These are phyloP conservation scores for Microchrysa polita DNA, from an alignment of 2,888 invertebrate genomes.

Conservation along the genomic window DNA sequence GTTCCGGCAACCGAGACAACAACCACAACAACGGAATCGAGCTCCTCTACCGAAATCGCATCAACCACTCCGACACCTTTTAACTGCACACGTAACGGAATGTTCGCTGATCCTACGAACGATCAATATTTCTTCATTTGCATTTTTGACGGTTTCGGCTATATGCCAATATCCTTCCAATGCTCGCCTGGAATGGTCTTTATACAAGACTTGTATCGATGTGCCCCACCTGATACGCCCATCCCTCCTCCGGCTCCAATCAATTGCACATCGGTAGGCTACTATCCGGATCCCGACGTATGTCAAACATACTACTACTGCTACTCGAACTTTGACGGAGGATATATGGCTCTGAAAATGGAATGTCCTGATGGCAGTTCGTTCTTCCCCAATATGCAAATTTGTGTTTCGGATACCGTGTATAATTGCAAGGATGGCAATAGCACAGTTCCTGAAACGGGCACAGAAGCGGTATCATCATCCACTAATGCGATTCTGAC, in stretches of 20 bases:
- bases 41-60: not conserved
- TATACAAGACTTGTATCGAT: constrained; percentile 9
- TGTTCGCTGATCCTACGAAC: constrained; percentile 14
- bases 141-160: constrained; percentile 17
- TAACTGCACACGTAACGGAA: constrained; percentile 6
- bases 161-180: not conserved
- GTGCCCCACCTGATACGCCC: constrained; percentile 12
- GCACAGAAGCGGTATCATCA: not conserved
- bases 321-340: constrained; percentile 23
- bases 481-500: not conserved
- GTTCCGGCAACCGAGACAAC: not conserved
- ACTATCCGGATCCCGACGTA: not conserved
- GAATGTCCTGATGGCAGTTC: constrained; percentile 7
- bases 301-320: constrained; percentile 31
- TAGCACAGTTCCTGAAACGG: not conserved
- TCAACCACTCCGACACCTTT: constrained; percentile 17
- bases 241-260: constrained; percentile 7
- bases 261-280: constrained; percentile 5
- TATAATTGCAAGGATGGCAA: not conserved
- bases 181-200: constrained; percentile 15
- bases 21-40: not conserved
- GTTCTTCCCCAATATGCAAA: constrained; percentile 22
- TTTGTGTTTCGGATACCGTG: constrained; percentile 16
- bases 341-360: constrained; percentile 3
- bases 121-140: constrained; percentile 14